Conservation (phyloP, 2,888 invertebrate species). For the Chymomyza fuscimana region DNA sequence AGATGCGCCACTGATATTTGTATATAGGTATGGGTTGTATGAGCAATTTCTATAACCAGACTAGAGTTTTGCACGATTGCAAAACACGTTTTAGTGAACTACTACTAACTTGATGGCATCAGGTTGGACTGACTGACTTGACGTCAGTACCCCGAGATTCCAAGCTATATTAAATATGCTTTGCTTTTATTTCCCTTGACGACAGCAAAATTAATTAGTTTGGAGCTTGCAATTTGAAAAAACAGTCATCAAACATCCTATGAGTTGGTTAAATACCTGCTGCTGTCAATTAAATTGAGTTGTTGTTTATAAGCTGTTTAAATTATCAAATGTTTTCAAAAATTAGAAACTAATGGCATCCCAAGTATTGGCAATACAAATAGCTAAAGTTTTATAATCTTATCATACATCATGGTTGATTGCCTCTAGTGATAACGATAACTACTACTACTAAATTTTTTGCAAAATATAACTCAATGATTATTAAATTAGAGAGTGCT, state of each 20-base stretch:
- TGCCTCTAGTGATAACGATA: too few relatives aligned
- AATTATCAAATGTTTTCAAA: not conserved
- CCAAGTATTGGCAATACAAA: constrained; percentile 12
- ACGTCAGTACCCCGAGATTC: not conserved
- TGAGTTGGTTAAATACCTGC: not conserved
- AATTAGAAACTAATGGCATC: constrained; percentile 18
- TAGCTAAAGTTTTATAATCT: not conserved
- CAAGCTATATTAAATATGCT: not conserved
- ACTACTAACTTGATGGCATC: constrained; percentile 17
- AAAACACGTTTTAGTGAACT: constrained; percentile 41
- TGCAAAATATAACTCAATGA: too few relatives aligned
- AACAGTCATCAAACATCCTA: constrained; percentile 10
- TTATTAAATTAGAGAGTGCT: too few relatives aligned
- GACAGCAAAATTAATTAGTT: constrained; percentile 46
- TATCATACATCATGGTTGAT: not conserved
- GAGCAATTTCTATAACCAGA: constrained; percentile 20
- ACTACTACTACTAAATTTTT: too few relatives aligned
- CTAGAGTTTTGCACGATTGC: constrained; percentile 29
- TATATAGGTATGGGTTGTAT: not conserved
- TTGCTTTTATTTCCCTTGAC: constrained; percentile 39
- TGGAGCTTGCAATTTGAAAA: constrained; percentile 18
- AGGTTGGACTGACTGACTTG: constrained; percentile 13
- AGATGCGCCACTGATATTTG: too few relatives aligned
- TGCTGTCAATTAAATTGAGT: not conserved
- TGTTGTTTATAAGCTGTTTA: not conserved